Percentiles rank a stretch among this genome's conserved stretches.
Evolutionary conservation across 2,888 invertebrate species (phyloP).

Genomic region (Zaprionus bogoriensis): DNA sequence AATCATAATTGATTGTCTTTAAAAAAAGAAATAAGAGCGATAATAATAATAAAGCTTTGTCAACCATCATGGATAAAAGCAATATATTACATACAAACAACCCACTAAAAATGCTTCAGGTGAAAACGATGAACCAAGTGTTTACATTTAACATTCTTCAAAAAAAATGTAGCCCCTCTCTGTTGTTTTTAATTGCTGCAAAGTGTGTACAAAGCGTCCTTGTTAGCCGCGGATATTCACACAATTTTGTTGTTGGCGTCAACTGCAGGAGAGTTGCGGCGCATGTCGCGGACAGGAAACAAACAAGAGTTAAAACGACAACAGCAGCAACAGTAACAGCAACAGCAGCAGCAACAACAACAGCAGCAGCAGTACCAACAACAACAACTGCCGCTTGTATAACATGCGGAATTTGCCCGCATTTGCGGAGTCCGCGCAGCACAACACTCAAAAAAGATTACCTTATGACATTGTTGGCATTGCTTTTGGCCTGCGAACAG

Average conservation of each 20-base stretch:
- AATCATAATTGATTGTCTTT: too few species aligned
- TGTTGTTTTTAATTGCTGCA: not conserved
- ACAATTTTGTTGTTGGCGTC: not conserved
- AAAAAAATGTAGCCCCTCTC: not conserved
- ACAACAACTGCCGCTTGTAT: constrained; percentile 45
- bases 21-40: too few species aligned
- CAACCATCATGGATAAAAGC: too few species aligned
- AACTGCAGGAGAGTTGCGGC: not conserved
- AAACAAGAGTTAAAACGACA: not conserved
- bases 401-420: constrained; percentile 38
- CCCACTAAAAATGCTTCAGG: too few species aligned
- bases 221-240: not conserved
- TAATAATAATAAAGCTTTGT: too few species aligned
- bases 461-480: constrained; percentile 28
- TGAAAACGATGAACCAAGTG: too few species aligned
- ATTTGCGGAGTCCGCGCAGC: constrained; percentile 13
- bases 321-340: not conserved
- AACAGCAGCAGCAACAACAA: not conserved
- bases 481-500: constrained; percentile 21
- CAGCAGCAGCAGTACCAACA: not conserved
- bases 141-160: too few species aligned
- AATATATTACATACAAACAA: too few species aligned
- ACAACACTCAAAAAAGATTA: constrained; percentile 18
- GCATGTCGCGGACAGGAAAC: too few species aligned
- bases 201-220: not conserved